Evolutionary conservation across 2,888 invertebrate species (phyloP).

Genomic region (Sipha maydis): DNA sequence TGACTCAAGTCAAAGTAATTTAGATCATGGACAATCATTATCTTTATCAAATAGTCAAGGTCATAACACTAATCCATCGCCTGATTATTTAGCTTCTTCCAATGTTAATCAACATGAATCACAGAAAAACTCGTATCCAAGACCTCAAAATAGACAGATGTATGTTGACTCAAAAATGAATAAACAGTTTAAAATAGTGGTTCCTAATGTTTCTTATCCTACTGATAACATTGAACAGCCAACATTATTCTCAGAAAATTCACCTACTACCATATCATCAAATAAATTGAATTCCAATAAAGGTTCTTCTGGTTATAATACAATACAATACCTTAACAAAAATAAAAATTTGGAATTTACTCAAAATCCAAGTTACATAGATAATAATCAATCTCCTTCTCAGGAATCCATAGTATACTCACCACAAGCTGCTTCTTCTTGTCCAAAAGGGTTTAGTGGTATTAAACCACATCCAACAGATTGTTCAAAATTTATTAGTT

Average conservation of each 20-base stretch:
- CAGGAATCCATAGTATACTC: not conserved
- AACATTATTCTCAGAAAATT: not conserved
- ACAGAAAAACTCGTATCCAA: not conserved
- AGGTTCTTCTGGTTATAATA: constrained; percentile 23
- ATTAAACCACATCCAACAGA: constrained; percentile 72
- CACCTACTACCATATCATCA: not conserved
- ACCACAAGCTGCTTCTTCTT: constrained; percentile 65
- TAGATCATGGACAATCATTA: constrained; percentile 10
- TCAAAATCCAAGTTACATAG: constrained; percentile 18
- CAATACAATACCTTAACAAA: constrained; percentile 16
- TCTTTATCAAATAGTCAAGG: constrained; percentile 12
- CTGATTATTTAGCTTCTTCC: not conserved
- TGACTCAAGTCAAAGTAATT: constrained; percentile 20
- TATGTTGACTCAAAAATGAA: constrained; percentile 19
- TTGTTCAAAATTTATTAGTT: constrained; percentile 75
- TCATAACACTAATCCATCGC: constrained; percentile 22
- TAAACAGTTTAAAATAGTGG: constrained; percentile 50
- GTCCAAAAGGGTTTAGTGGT: constrained; percentile 70
- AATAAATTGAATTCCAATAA: not conserved
- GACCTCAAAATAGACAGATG: constrained; percentile 13
- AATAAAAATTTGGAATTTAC: not conserved
- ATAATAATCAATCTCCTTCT: constrained; percentile 27
- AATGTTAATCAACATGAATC: not conserved
- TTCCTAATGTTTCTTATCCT: constrained; percentile 35
- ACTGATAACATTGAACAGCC: constrained; percentile 10